phyloP scores from a whole-genome alignment of 2,888 invertebrate species.

The Anticlea derivata region DNA sequence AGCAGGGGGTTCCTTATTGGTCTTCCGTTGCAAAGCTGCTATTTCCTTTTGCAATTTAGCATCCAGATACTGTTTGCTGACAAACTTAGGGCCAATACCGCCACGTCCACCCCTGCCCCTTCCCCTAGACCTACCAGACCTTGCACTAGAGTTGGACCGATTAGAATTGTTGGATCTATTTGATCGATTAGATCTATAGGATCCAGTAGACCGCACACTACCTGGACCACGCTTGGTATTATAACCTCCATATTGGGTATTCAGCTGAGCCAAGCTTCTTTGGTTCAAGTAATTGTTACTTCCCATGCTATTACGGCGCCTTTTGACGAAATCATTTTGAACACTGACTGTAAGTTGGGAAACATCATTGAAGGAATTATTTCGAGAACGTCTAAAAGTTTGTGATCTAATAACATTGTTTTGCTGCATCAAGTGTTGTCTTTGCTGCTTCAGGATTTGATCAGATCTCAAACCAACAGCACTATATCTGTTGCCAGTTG shows the following conservation, averaged over 20 bases:
- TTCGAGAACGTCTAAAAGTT: slow-evolving; percentile 75
- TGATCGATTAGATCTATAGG: slow-evolving; percentile 63
- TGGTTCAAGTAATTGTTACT: slow-evolving; percentile 67
- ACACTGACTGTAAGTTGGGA: slow-evolving; percentile 76
- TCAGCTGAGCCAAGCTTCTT: slow-evolving; percentile 69
- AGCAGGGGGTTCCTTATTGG: slow-evolving; percentile 27
- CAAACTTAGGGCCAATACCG: slow-evolving; percentile 67
- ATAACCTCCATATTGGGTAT: slow-evolving; percentile 64
- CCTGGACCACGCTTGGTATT: slow-evolving; percentile 67
- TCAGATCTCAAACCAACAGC: slow-evolving; percentile 75
- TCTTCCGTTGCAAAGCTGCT: slow-evolving; percentile 73
- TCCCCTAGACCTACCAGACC: slow-evolving; percentile 58
- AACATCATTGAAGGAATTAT: slow-evolving; percentile 67
- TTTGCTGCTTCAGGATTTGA: slow-evolving; percentile 69
- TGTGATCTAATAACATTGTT: slow-evolving; percentile 71
- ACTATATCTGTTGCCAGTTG: slow-evolving; percentile 67
- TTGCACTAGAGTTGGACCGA: slow-evolving; percentile 56
- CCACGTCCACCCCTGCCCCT: slow-evolving; percentile 60
- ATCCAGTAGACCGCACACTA: slow-evolving; percentile 73
- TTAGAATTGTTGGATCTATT: slow-evolving; percentile 61
- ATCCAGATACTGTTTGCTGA: slow-evolving; percentile 70
- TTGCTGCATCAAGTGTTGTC: slow-evolving; percentile 54
- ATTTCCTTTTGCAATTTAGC: slow-evolving; percentile 74
- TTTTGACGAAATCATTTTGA: slow-evolving; percentile 70
- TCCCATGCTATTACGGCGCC: slow-evolving; percentile 72